Conservation (phyloP, 2,113 vertebrate genomes). For the Mola mola region DNA sequence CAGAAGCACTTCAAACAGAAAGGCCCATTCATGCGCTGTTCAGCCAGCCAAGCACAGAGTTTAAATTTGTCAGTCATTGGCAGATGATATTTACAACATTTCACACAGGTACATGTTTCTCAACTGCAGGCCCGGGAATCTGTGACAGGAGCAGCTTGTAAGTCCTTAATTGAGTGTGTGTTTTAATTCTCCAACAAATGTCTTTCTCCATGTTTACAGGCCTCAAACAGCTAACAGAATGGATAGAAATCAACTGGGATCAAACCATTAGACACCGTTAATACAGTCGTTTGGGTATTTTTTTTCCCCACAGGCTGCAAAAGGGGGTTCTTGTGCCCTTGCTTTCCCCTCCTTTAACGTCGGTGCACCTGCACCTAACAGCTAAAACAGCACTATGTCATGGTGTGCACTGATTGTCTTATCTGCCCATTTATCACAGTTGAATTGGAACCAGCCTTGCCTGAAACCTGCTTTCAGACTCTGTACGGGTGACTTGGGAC, state of each 20-base stretch:
- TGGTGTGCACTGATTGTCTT: slow-evolving; percentile 98
- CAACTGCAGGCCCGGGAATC: slow-evolving; percentile 12
- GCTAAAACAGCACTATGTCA: slow-evolving; percentile 81
- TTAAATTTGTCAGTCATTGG: slow-evolving; percentile 52
- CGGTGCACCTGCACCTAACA: slow-evolving; percentile 69
- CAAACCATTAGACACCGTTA: slow-evolving; percentile 37
- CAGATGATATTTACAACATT: slow-evolving; percentile 46
- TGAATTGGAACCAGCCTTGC: slow-evolving; percentile 99
- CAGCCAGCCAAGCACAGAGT: slow-evolving; percentile 43
- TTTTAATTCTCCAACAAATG: slow-evolving; percentile 3
- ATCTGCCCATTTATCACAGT: slow-evolving; percentile 99
- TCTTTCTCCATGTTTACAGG: slow-evolving; percentile 24
- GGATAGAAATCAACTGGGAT: neutral
- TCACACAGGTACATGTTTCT: slow-evolving; percentile 29
- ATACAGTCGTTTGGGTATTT: slow-evolving; percentile 49
- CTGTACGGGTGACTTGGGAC: slow-evolving; percentile 84
- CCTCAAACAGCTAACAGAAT: slow-evolving; percentile 15
- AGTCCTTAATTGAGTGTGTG: slow-evolving; percentile 7
- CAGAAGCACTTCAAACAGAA: slow-evolving; percentile 44
- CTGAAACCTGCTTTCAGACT: slow-evolving; percentile 92
- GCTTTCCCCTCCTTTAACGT: slow-evolving; percentile 43
- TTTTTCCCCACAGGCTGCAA: slow-evolving; percentile 43
- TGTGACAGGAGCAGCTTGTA: slow-evolving; percentile 11
- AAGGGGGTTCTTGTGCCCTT: slow-evolving; percentile 41
- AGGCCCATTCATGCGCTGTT: slow-evolving; percentile 31